phyloP scores from a whole-genome alignment of 2,797 vertebrate species.

The Luscinia luscinia region DNA sequence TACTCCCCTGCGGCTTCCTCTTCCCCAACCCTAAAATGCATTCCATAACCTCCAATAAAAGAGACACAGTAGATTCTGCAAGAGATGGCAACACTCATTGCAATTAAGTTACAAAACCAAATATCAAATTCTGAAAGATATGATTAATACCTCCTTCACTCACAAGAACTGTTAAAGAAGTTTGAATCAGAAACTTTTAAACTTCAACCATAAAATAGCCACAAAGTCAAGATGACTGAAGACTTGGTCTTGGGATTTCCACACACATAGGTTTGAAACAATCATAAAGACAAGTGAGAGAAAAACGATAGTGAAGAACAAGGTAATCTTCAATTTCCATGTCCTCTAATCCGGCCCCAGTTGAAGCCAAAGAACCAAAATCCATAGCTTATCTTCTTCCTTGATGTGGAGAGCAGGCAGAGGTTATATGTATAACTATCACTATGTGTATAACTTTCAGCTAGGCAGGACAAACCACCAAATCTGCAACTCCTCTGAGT shows the following conservation, averaged over 20 bases:
- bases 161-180: neutral
- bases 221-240: neutral
- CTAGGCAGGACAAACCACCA: neutral
- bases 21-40: neutral
- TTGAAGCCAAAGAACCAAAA: neutral
- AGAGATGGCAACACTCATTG: neutral
- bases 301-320: neutral
- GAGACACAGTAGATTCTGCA: neutral
- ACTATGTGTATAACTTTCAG: neutral
- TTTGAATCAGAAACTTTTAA: neutral
- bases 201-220: neutral
- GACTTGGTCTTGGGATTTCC: neutral
- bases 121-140: neutral
- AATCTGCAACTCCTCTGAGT: neutral
- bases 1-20: neutral
- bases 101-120: neutral
- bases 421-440: neutral
- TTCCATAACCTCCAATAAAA: neutral
- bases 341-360: neutral
- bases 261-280: neutral
- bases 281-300: neutral
- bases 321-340: neutral
- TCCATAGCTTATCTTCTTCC: neutral
- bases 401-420: neutral
- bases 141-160: neutral